Evolutionary conservation across 2,888 invertebrate species (phyloP).

Genomic region (Caenorhabditis macrosperma): DNA sequence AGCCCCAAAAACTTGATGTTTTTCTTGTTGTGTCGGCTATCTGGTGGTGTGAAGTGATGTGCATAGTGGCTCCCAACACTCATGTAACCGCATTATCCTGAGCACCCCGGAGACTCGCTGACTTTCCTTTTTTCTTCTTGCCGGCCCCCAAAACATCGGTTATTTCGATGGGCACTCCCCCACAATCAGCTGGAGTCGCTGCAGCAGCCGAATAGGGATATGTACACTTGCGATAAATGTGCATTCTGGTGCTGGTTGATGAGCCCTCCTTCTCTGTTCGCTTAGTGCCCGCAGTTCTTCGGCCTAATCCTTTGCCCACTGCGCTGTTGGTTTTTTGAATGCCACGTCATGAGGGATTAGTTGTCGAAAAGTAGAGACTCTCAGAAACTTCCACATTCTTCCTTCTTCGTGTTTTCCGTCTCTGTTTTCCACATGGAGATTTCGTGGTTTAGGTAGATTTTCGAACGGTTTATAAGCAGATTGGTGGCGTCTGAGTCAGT

Average conservation of each 20-base stretch:
- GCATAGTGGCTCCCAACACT: background rate
- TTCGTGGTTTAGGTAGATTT: background rate
- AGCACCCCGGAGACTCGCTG: background rate
- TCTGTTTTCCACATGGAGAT: background rate
- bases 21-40: conserved; percentile 1
- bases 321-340: background rate
- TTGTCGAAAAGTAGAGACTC: background rate
- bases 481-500: no score
- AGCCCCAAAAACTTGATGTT: background rate
- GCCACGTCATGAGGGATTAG: conserved; percentile 29
- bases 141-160: background rate
- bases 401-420: background rate
- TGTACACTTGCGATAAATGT: background rate
- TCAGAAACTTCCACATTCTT: background rate
- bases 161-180: no score
- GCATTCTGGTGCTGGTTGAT: background rate
- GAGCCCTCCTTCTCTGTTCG: background rate
- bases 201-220: background rate
- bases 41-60: background rate
- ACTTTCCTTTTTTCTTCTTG: background rate
- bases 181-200: no score
- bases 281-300: background rate
- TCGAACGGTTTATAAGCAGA: no score
- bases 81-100: conserved; percentile 31
- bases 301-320: background rate